phyloP scores from a whole-genome alignment of 2,888 invertebrate genomes.

The Chorisops tibialis region DNA sequence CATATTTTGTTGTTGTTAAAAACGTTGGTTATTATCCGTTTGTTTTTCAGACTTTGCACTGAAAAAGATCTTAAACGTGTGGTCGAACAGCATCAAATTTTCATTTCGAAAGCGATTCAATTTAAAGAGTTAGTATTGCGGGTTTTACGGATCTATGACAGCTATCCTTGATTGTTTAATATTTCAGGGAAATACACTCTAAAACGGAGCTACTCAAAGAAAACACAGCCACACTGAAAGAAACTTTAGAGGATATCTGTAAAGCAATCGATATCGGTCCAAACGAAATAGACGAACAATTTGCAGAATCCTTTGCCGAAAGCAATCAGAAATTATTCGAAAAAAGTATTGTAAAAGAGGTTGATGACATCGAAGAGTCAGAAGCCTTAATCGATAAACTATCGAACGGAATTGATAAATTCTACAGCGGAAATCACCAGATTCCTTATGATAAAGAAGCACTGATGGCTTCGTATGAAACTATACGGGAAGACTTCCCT shows the following conservation, averaged over 20 bases:
- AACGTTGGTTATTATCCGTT: not conserved
- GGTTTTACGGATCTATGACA: not conserved
- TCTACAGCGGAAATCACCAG: slow-evolving; percentile 39
- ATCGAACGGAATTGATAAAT: slow-evolving; percentile 40
- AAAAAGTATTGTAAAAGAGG: slow-evolving; percentile 33
- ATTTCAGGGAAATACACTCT: slow-evolving; percentile 31
- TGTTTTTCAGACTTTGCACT: not conserved
- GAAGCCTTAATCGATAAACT: slow-evolving; percentile 36
- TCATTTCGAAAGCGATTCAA: slow-evolving; percentile 43
- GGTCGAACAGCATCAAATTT: slow-evolving; percentile 38
- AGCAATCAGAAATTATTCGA: slow-evolving; percentile 37
- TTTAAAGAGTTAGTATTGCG: slow-evolving; percentile 40
- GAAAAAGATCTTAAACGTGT: slow-evolving; percentile 35
- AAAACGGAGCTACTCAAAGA: slow-evolving; percentile 36
- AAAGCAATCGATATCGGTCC: slow-evolving; percentile 29
- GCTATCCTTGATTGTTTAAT: not conserved
- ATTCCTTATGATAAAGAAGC: slow-evolving; percentile 40
- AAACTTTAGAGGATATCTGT: slow-evolving; percentile 36
- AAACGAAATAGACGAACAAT: slow-evolving; percentile 37
- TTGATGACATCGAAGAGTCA: slow-evolving; percentile 25
- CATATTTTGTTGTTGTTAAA: not conserved
- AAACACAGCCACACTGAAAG: slow-evolving; percentile 34
- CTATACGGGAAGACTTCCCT: slow-evolving; percentile 34
- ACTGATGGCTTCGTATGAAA: slow-evolving; percentile 38
- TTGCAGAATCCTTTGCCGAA: slow-evolving; percentile 32